Evolutionary conservation across 1,140 invertebrate genomes (phyloP), one percentile per base, ranked within the genome.

Genomic region (Zophobas atratus): DNA sequence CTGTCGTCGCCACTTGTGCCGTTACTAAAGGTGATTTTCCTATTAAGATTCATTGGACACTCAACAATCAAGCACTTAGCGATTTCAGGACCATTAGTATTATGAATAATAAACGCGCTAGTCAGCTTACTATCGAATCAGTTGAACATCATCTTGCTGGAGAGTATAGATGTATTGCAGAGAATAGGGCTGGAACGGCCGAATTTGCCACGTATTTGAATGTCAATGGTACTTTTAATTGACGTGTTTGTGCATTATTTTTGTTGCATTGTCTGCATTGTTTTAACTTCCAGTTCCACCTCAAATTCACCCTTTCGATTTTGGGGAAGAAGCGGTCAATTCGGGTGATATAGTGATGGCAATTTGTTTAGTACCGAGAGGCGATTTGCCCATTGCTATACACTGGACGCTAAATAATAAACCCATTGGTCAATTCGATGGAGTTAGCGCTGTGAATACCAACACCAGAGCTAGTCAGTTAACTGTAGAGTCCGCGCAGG

Each of bases 21-120:
- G 92, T 94, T 41, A 91, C 91, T 20, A 93, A 94, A 84, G 95
- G 94, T 48, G 94, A 95, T 84, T 87, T 92, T 79, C 93, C 94
- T 2, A 86, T 95, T 70, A 91, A 90, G 56, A 93, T 95, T 79
- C 88, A 87, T 33, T 96, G 94, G 94, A 70, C 74, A n/a, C 79
- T 85, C 32, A 84, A 86, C 77, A 75, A 63, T 63, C 78, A 76
- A 70, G 20, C 75, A 5, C 77, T 85, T 1, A 81, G 83, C 6
- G 81, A 85, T 5, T 83, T 86, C 67, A 77, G 87, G n/a, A 86
- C 87, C 53, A 81, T 88, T 36, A 85, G 84, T 3, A 88, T 89
- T 32, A 84, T 89, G 4, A 86, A 85, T 36, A 89, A 89, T 82
- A 88, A 89, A 84, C 85, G 87, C 82, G 88, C 90, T 77, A 91